These are phyloP conservation scores for Eustalomyia histrio DNA, from an alignment of 2,888 invertebrate species.

Conservation along the genomic window DNA sequence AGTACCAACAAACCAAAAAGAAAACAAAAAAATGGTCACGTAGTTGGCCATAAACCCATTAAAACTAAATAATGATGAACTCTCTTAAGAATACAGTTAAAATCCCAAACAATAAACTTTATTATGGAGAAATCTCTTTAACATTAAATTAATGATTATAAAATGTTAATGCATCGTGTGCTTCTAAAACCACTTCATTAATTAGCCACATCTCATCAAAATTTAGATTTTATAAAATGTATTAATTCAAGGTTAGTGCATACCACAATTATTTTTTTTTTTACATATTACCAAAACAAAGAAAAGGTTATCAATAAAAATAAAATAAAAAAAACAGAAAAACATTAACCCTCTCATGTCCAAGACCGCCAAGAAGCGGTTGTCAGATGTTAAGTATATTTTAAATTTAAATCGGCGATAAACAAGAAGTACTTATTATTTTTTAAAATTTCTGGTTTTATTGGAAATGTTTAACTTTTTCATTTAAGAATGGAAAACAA, in stretches of 20 bases:
- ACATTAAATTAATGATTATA: slow-evolving; percentile 27
- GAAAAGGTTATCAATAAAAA: neutral
- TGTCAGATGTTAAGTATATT: too few relatives aligned
- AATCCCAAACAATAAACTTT: neutral
- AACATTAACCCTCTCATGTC: slow-evolving; percentile 8
- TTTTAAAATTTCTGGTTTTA: too few relatives aligned
- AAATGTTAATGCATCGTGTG: slow-evolving; percentile 34
- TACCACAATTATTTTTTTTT: neutral
- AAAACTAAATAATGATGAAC: slow-evolving; percentile 3
- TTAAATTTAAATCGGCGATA: too few relatives aligned
- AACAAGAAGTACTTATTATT: too few relatives aligned
- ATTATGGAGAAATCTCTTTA: neutral
- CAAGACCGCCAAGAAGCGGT: too few relatives aligned
- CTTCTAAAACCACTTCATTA: slow-evolving; percentile 27
- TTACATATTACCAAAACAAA: neutral
- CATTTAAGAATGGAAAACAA: too few relatives aligned
- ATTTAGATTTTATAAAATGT: slow-evolving; percentile 10
- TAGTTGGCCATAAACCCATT: neutral
- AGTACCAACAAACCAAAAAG: too few relatives aligned
- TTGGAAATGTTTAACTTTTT: too few relatives aligned
- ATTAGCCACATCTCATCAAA: slow-evolving; percentile 20
- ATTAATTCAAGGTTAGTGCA: slow-evolving; percentile 16
- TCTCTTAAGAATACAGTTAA: neutral
- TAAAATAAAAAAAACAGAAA: slow-evolving; percentile 2
- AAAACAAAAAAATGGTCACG: neutral